These are phyloP conservation scores for Cinara cedri DNA, from an alignment of 2,888 invertebrate genomes.

Conservation along the genomic window DNA sequence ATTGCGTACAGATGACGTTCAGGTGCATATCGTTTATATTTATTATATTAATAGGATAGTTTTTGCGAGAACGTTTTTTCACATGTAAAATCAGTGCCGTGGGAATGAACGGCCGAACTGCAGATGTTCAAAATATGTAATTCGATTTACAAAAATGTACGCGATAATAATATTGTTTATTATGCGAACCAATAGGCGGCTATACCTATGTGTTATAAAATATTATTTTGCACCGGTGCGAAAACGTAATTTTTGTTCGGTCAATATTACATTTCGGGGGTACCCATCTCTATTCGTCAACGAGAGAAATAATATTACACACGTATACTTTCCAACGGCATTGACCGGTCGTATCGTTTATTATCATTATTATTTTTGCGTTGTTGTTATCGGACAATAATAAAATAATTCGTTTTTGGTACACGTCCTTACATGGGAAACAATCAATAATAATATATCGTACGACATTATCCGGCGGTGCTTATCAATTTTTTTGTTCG, in stretches of 20 bases:
- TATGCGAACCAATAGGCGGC: not conserved
- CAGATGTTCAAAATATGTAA: not conserved
- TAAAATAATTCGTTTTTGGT: not conserved
- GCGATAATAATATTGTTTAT: too few species aligned
- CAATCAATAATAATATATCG: too few species aligned
- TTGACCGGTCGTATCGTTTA: not conserved
- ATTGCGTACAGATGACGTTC: not conserved
- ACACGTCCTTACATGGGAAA: not conserved
- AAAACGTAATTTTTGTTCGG: not conserved
- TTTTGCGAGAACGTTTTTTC: not conserved
- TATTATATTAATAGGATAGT: not conserved
- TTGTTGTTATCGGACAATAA: too few species aligned
- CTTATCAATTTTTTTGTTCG: not conserved
- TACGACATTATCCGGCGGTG: too few species aligned
- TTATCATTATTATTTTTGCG: too few species aligned
- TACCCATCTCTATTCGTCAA: not conserved
- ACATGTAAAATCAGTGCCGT: slow-evolving; percentile 23
- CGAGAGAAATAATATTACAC: not conserved
- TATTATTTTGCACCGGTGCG: not conserved
- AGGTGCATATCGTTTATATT: not conserved
- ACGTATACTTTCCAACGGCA: slow-evolving; percentile 11
- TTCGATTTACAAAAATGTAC: not conserved
- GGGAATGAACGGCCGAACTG: slow-evolving; percentile 12
- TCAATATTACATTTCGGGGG: too few species aligned
- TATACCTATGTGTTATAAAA: too few species aligned